phyloP scores from a whole-genome alignment of 2,113 vertebrate species.

The Pedetes capensis region DNA sequence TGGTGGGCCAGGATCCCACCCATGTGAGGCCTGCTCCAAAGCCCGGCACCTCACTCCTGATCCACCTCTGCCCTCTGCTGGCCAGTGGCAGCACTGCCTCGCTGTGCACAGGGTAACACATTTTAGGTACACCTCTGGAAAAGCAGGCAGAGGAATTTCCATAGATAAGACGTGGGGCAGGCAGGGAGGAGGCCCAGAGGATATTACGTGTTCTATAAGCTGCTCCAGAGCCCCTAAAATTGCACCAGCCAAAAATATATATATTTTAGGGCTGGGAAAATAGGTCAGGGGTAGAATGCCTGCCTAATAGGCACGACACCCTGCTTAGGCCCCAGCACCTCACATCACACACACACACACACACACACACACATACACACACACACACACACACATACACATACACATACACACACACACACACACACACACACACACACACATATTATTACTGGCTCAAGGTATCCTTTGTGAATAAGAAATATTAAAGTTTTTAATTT shows the following conservation, averaged over 20 bases:
- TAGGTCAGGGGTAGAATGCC: not conserved
- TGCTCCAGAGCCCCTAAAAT: not conserved
- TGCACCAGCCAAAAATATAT: not conserved
- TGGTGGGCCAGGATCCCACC: not conserved
- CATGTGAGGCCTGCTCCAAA: accelerated
- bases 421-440: not conserved
- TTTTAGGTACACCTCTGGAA: not conserved
- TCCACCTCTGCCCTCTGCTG: conserved; percentile 45
- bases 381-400: too few species aligned
- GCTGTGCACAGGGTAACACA: accelerated
- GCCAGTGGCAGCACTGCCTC: not conserved
- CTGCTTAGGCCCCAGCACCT: too few species aligned
- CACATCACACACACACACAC: not conserved
- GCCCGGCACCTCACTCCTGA: not conserved
- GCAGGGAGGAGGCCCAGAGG: not conserved
- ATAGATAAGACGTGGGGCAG: accelerated
- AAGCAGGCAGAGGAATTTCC: accelerated
- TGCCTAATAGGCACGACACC: not conserved
- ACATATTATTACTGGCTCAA: not conserved
- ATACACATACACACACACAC: not conserved
- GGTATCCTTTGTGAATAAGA: conserved; percentile 20
- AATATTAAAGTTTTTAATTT: conserved; percentile 47
- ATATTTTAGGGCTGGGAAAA: not conserved
- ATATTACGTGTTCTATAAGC: not conserved
- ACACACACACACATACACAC: too few species aligned